These are phyloP conservation scores for Apteryx mantelli DNA, from an alignment of 2,113 vertebrate species.

Conservation along the genomic window DNA sequence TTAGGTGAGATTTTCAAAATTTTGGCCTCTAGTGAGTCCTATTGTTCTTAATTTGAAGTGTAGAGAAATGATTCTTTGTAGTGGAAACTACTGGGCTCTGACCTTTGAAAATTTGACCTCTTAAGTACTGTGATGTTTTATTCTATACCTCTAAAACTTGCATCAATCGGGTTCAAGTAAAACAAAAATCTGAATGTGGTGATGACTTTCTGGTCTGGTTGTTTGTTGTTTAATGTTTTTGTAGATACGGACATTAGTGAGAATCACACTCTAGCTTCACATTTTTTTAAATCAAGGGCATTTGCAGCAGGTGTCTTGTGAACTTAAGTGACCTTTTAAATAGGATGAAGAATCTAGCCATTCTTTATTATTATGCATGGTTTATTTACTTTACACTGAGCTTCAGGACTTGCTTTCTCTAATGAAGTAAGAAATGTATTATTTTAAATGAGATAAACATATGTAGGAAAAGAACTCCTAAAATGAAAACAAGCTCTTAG, in stretches of 20 bases:
- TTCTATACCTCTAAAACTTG: background rate
- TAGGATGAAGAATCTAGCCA: background rate
- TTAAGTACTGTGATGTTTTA: background rate
- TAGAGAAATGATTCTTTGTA: background rate
- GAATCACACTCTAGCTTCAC: background rate
- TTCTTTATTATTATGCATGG: background rate
- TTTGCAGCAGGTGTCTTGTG: slow-evolving; percentile 2
- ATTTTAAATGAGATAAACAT: background rate
- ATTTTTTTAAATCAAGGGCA: background rate
- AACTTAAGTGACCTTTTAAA: background rate
- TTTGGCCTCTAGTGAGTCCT: background rate
- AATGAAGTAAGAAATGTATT: background rate
- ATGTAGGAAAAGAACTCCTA: background rate
- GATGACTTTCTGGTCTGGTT: background rate
- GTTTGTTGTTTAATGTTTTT: background rate
- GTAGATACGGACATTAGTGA: background rate
- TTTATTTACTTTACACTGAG: slow-evolving; percentile 4
- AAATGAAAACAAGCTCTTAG: background rate
- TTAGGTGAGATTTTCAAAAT: background rate
- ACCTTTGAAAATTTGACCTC: slow-evolving; percentile 8
- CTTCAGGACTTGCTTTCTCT: background rate
- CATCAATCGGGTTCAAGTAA: background rate
- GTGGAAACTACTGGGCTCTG: background rate
- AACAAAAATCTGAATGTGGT: background rate
- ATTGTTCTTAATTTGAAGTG: background rate